Evolutionary conservation across 1,140 invertebrate genomes (phyloP).

Genomic region (Drosophila pruinosa): DNA sequence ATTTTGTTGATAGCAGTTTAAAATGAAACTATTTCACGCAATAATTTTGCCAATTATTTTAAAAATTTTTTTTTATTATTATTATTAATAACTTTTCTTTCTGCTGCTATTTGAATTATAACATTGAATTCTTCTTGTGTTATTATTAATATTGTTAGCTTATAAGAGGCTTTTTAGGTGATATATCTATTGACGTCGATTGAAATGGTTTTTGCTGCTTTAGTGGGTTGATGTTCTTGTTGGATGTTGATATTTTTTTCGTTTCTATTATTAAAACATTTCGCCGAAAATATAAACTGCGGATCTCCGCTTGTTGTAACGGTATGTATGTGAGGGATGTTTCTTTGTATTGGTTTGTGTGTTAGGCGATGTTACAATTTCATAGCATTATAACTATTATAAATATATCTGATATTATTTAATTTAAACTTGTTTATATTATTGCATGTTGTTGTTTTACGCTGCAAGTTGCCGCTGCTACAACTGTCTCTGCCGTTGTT

Average conservation of each 20-base stretch:
- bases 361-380: conserved; percentile 74
- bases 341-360: conserved; percentile 14
- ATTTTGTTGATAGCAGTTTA: conserved; percentile 3
- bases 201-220: conserved; percentile 19
- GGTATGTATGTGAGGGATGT: conserved; percentile 22
- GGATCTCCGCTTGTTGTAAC: conserved; percentile 23
- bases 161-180: conserved; percentile 59
- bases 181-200: conserved; percentile 40
- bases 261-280: conserved; percentile 40
- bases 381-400: conserved; percentile 72
- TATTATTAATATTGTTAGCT: conserved; percentile 56
- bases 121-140: conserved; percentile 50
- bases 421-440: conserved; percentile 77
- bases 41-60: conserved; percentile 18
- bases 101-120: conserved; percentile 67
- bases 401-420: conserved; percentile 76
- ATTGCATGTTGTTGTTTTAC: conserved; percentile 67
- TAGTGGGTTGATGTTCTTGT: conserved; percentile 19
- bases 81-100: conserved; percentile 50
- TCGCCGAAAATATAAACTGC: conserved; percentile 47
- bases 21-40: conserved; percentile 38
- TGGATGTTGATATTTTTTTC: conserved; percentile 28
- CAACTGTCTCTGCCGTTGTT: conserved; percentile 24
- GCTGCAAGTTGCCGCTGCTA: conserved; percentile 31
- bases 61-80: conserved; percentile 42